phyloP scores from a whole-genome alignment of 1,140 invertebrate species.

The Drosophila serrata region DNA sequence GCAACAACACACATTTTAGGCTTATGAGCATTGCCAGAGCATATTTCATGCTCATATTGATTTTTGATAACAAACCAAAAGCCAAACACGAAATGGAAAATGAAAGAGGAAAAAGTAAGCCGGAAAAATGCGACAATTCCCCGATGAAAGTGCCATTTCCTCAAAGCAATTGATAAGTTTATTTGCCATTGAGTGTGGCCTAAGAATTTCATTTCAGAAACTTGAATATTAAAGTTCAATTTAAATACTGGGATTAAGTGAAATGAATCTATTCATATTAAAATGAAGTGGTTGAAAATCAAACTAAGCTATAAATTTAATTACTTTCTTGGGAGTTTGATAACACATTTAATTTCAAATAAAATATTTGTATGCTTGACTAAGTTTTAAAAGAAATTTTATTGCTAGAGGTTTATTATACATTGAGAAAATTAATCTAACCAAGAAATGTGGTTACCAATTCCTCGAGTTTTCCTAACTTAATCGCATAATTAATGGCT shows the following conservation, averaged over 20 bases:
- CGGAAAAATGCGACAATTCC: constrained; percentile 21
- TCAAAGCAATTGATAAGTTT: constrained; percentile 15
- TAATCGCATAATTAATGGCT: constrained; percentile 12
- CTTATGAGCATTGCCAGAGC: constrained; percentile 24
- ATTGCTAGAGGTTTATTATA: background rate
- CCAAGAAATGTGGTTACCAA: constrained; percentile 1
- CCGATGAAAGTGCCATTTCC: constrained; percentile 10
- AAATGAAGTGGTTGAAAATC: background rate
- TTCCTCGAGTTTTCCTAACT: background rate
- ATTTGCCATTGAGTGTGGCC: constrained; percentile 1
- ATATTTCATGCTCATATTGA: constrained; percentile 50
- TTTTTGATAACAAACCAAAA: constrained; percentile 43
- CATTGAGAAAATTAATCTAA: background rate
- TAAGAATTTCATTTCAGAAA: background rate
- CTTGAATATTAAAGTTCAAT: background rate
- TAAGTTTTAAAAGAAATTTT: background rate
- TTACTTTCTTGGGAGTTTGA: background rate
- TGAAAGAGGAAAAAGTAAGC: constrained; percentile 24
- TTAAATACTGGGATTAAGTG: background rate
- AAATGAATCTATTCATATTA: background rate
- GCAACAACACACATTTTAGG: constrained; percentile 28
- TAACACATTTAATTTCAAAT: background rate
- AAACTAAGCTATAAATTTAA: background rate
- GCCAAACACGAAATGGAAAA: constrained; percentile 30
- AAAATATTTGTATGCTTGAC: background rate